Conservation (phyloP, 2,888 invertebrate species). For the Dryococelus australis region DNA sequence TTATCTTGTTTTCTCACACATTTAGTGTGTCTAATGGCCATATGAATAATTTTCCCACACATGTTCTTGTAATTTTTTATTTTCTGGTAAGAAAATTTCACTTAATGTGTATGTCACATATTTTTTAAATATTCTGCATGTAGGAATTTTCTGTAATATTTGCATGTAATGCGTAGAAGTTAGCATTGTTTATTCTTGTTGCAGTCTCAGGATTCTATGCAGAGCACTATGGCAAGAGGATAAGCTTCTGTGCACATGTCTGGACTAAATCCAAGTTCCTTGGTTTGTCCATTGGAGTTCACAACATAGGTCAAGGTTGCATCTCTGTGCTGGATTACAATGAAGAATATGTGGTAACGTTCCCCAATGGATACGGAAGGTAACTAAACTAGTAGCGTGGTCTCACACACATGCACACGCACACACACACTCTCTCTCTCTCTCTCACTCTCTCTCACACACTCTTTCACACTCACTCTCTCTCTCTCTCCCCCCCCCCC, state of each 20-base stretch:
- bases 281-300: conserved; percentile 95
- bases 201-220: conserved; percentile 98
- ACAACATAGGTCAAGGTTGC: conserved; percentile 94
- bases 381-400: conserved; percentile 52
- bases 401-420: no score
- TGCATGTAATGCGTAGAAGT: not conserved
- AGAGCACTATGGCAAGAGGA: conserved; percentile 89
- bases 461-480: no score
- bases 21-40: no score
- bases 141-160: not conserved
- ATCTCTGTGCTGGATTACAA: conserved; percentile 89
- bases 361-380: conserved; percentile 98
- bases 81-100: not conserved
- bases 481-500: no score
- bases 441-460: no score
- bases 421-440: no score
- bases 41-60: no score
- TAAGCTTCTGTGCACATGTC: conserved; percentile 93
- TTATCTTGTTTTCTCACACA: no score
- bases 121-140: not conserved
- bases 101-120: not conserved
- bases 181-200: conserved; percentile 39
- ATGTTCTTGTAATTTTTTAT: not conserved
- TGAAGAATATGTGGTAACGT: conserved; percentile 95
- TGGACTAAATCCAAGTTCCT: conserved; percentile 99